Evolutionary conservation across 2,888 invertebrate genomes (phyloP), one percentile per base, ranked within the genome.

Genomic region (Cheilosia grossa): DNA sequence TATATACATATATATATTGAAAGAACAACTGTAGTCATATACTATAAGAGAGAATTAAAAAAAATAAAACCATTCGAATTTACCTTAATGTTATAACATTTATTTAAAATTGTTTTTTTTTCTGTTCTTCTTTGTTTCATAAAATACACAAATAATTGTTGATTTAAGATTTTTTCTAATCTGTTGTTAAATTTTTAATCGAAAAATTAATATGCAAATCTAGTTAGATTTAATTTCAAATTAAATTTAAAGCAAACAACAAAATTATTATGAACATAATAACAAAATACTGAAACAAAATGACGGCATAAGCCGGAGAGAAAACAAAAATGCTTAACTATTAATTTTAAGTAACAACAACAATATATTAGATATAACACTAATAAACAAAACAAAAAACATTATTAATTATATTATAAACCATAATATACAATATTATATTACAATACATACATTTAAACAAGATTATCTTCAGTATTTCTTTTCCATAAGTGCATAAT

Each of bases 241-340:
- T 80, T 69, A 74, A 83, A 80, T 74, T 79, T 54, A 83, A 83
- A 64, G 33, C 40, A 21, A 49, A 27, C 58, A 53, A 40, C 10
- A 56, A 30, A 17, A 69, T 59, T 40, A 79, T 27, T 72, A 73
- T 79, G 47, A 79, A 66, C 56, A 82, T 61, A 77, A 13, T 73
- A 58, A 40, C 27, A 58, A 64, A 70, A 53, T 64, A 69, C 75
- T 27, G 21, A 56, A 87, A 81, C 58, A 87, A 88, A 88, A 88
- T 74, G 79, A 86, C 73, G 87, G 88, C 81, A 87, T 80, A 89
- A 87, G 88, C 88, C 88, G 89, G 88, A 88, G 89, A 88, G 89
- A 89, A 89, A 47, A 37, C 37, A 37, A 51, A 91, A 90, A 90
- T 90, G 90, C 90, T 90, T 89, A 89, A 89, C 88, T 82, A 87